Evolutionary conservation across 2,113 vertebrate genomes (phyloP).

Genomic region (Camelus bactrianus): DNA sequence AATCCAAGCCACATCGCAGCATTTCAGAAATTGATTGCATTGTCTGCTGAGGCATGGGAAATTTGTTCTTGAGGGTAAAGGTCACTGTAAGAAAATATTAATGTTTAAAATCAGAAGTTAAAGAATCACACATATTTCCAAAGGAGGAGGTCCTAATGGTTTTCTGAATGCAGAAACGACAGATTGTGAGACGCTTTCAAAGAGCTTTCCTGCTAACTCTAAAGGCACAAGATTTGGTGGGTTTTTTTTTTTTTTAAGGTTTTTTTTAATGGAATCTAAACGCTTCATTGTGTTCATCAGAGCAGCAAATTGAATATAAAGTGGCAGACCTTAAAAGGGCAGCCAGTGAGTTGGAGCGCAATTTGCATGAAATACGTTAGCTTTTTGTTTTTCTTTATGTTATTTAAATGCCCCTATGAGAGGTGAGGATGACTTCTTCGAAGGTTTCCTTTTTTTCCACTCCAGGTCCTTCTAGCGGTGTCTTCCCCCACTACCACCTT

Average conservation of each 20-base stretch:
- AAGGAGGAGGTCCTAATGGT: conserved; percentile 65
- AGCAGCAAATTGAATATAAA: conserved; percentile 68
- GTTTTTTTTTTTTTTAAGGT: conserved; percentile 52
- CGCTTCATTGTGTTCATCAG: conserved; percentile 67
- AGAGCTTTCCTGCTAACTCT: conserved; percentile 64
- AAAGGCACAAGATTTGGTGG: conserved; percentile 39
- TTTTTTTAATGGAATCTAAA: conserved; percentile 76
- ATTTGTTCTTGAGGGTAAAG: conserved; percentile 35
- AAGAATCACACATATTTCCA: conserved; percentile 39
- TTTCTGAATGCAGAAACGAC: conserved; percentile 73
- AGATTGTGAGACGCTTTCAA: conserved; percentile 71
- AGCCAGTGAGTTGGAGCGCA: not conserved
- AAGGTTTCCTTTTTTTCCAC: not conserved
- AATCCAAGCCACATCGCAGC: conserved; percentile 6
- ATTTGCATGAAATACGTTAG: conserved; percentile 4
- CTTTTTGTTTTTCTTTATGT: conserved; percentile 33
- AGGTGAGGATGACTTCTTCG: not conserved
- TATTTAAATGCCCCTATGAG: conserved; percentile 52
- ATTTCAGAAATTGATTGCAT: conserved; percentile 10
- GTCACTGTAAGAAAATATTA: conserved; percentile 63
- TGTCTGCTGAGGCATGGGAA: conserved; percentile 16
- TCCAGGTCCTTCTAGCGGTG: not conserved
- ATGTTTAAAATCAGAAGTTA: conserved; percentile 61
- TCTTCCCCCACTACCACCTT: not conserved
- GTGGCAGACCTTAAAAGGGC: conserved; percentile 47